Evolutionary conservation across 2,797 vertebrate species (phyloP).

Genomic region (Gephyroberyx darwinii): DNA sequence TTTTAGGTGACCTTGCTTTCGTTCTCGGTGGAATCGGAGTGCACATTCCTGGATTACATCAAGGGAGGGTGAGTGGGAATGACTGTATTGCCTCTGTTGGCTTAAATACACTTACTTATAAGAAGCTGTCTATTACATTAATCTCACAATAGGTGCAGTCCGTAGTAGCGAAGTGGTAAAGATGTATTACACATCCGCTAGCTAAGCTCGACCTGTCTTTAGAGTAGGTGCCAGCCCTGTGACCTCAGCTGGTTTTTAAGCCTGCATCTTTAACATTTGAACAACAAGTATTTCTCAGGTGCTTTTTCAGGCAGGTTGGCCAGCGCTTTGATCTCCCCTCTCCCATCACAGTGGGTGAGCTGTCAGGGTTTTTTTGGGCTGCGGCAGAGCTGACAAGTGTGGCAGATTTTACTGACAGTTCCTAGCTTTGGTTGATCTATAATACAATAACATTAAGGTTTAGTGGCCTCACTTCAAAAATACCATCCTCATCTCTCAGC

Average conservation of each 20-base stretch:
- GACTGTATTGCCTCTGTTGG: neutral
- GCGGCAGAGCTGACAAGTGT: conserved; percentile 59
- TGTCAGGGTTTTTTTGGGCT: conserved; percentile 55
- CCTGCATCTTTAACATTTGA: conserved; percentile 27
- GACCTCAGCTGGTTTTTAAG: conserved; percentile 24
- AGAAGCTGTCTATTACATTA: neutral
- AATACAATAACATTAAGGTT: conserved; percentile 60
- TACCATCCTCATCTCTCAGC: conserved; percentile 39
- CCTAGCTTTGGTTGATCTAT: conserved; percentile 54
- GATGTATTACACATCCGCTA: neutral
- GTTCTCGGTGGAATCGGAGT: conserved; percentile 93
- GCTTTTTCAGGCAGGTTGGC: conserved; percentile 30
- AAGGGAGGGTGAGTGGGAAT: conserved; percentile 91
- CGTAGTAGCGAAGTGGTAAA: conserved; percentile 10
- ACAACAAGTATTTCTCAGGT: conserved; percentile 54
- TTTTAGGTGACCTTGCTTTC: conserved; percentile 93
- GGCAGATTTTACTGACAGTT: conserved; percentile 65
- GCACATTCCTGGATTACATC: conserved; percentile 97
- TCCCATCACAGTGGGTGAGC: conserved; percentile 52
- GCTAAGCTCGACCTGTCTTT: neutral
- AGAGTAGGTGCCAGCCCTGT: neutral
- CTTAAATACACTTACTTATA: neutral
- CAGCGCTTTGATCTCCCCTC: conserved; percentile 50
- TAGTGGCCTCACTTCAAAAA: conserved; percentile 52
- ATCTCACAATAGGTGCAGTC: conserved; percentile 3